Evolutionary conservation across 2,888 invertebrate species (phyloP), one percentile per base, ranked within the genome.

Genomic region (Elegia similella): DNA sequence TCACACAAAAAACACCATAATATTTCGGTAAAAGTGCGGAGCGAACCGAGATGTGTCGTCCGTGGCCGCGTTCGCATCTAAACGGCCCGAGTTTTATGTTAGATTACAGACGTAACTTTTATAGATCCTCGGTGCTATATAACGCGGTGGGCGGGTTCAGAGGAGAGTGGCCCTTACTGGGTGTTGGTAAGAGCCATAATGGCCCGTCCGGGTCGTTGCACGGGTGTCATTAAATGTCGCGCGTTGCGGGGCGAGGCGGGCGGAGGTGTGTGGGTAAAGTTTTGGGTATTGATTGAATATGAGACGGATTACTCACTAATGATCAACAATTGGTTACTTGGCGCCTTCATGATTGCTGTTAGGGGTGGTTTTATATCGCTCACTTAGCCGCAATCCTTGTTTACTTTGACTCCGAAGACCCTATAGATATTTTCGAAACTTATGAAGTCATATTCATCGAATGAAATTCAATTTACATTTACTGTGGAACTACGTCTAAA

Each of bases 61-160:
- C 89, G 88, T 88, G 83, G 88, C 88, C 89, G 89, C 90, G 89
- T 90, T 90, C 90, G 85, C 91, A 91, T 91, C 91, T 91, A 91
- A 91, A 90, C 91, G 91, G 91, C 89, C 90, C 88, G 90, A 90
- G 89, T 91, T 91, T 91, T 91, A 91, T 91, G 91, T 91, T 90
- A 91, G 91, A 91, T 91, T 91, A 91, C 91, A 91, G 90, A 91
- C 91, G 90, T 91, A 90, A 91, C 90, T 91, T 91, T 91, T 91
- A 91, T 91, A 91, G 91, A 91, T 91, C 91, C 90, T 91, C 90
- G 88, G 90, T 90, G 90, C 91, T 91, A 91, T 91, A 91, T 91
- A 91, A 90, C 91, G 89, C 86, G 88, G 88, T 86, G 86, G 86
- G 82, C 79, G 82, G 75, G 78, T 80, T 75, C 81, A 81, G 75